Percentiles rank a stretch among this genome's conserved stretches.
Conservation (phyloP, 2,888 invertebrate species). For the Scrobipalpa atriplicella region DNA sequence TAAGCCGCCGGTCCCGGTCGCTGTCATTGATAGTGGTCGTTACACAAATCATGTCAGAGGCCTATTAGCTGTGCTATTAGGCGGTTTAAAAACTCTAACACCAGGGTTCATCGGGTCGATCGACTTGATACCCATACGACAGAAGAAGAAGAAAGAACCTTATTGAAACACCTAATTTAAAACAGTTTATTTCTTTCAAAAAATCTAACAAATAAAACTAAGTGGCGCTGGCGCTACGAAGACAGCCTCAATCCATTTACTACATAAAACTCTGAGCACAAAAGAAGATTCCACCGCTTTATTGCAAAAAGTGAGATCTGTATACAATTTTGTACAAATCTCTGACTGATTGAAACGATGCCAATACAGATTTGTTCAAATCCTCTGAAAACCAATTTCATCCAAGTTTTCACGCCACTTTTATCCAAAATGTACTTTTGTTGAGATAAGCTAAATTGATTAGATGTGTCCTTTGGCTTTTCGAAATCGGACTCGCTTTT, state of each 20-base stretch:
- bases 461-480: neutral
- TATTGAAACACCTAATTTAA: too few relatives aligned
- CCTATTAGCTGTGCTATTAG: too few relatives aligned
- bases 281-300: neutral
- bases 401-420: slow-evolving; percentile 1
- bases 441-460: slow-evolving; percentile 13
- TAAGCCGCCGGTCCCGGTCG: too few relatives aligned
- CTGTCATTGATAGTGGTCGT: too few relatives aligned
- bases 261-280: slow-evolving; percentile 2
- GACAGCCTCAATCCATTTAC: slow-evolving; percentile 3
- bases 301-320: slow-evolving; percentile 7
- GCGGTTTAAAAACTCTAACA: too few relatives aligned
- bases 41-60: too few relatives aligned
- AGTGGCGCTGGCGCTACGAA: neutral
- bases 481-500: neutral
- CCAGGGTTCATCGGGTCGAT: too few relatives aligned
- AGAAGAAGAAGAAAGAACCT: too few relatives aligned
- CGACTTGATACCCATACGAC: too few relatives aligned
- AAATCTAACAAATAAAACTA: neutral
- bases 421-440: slow-evolving; percentile 14
- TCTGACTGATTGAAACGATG: slow-evolving; percentile 15
- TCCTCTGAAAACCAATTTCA: slow-evolving; percentile 4
- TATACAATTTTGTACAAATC: slow-evolving; percentile 21
- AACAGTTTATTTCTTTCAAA: neutral
- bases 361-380: slow-evolving; percentile 24